Base-by-base conservation (phyloP, 2,113 vertebrate species). In the Apodemus sylvaticus region DNA sequence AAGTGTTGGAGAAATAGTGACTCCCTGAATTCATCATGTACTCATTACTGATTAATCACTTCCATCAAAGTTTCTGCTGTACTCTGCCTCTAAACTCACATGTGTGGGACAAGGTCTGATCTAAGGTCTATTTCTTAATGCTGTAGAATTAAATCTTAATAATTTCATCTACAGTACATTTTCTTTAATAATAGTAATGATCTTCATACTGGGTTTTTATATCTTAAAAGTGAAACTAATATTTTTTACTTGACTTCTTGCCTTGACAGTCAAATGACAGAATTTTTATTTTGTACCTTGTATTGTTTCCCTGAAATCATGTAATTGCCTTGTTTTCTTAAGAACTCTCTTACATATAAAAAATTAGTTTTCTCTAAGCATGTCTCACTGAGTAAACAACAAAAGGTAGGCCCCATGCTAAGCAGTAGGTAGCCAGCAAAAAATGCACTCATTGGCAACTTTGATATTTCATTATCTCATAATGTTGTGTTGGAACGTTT, bases 281-380 rank as follows among this genome's bases (percentile, higher is more conserved):
- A 58, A 19, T 74, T 4, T 95, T 51, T 90, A 74, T 66, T 95
- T 66, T 97, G 74, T 68, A 58, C 34, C 22, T 77, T 89, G 53
- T 34, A 48, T 85, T 13, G 8, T 87, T 90, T 71, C 13, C 39
- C 51, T 89, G n/a, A 92, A 91, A 51, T 2, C 76, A 2, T 73
- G 17, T 88, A 58, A 62, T 93, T 76, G 39, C 29, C 34, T 94
- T 58, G 0, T 66, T 87, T 60, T 34, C 55, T 71, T 93, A 76
- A 89, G 58, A 81, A n/a, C 71, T n/a, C 2, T 58, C 22, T 58
- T 81, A 53, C 5, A 81, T 22, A 24, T 55, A 4, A n/a, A n/a
- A 81, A 81, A n/a, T 58, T 7, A 81, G 34, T n/a, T 58, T 71
- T 81, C 53, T 81, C 34, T 20, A 81, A n/a, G 12, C 55, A 20